Percentiles rank a stretch among this genome's conserved stretches.
Evolutionary conservation across 2,797 vertebrate genomes (phyloP).

Genomic region (Pantherophis alleghaniensis): DNA sequence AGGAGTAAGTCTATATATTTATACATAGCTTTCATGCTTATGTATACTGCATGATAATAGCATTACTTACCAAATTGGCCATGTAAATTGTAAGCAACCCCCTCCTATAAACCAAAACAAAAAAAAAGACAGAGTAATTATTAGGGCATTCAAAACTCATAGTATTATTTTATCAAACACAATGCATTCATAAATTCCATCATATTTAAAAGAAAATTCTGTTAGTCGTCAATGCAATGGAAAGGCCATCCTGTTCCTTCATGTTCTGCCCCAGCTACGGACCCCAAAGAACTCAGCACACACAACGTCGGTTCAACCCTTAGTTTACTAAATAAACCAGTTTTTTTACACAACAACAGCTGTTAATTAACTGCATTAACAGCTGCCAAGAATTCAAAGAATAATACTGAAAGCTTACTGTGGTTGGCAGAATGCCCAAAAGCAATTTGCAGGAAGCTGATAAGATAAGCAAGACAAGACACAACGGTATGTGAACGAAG

Average conservation of each 20-base stretch:
- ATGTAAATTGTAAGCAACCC: slow-evolving; percentile 98
- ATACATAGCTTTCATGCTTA: neutral
- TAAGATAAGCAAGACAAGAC: too few species aligned
- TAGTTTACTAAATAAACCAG: too few species aligned
- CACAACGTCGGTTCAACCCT: too few species aligned
- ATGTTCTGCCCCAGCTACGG: too few species aligned
- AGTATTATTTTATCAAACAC: neutral
- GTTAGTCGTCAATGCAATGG: neutral
- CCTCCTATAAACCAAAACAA: slow-evolving; percentile 81
- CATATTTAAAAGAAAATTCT: neutral
- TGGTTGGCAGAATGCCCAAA: too few species aligned
- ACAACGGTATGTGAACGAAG: too few species aligned
- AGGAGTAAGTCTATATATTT: neutral
- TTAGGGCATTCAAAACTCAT: neutral
- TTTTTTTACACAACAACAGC: too few species aligned
- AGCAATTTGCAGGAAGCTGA: too few species aligned
- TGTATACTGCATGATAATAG: slow-evolving; percentile 27
- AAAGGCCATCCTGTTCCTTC: neutral
- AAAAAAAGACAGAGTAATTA: slow-evolving; percentile 10
- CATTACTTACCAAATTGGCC: slow-evolving; percentile 92
- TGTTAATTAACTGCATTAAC: too few species aligned
- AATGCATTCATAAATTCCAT: neutral
- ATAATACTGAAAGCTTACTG: too few species aligned
- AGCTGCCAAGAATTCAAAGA: too few species aligned
- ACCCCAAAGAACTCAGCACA: too few species aligned